These are phyloP conservation scores for Poecilia velifera DNA, from an alignment of 2,797 vertebrate genomes.

Conservation along the genomic window DNA sequence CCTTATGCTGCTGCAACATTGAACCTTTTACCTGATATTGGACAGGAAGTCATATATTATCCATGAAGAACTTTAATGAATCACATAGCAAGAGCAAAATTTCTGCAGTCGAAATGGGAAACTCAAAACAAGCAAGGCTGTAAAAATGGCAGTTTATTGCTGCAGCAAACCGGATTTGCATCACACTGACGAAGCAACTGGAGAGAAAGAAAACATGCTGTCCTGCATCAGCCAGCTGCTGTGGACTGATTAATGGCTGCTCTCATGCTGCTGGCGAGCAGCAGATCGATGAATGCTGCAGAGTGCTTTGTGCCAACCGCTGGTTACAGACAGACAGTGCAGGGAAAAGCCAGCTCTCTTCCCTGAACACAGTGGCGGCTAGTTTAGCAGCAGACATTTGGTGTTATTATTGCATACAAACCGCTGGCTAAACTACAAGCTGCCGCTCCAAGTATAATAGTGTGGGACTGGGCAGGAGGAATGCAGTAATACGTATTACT, in stretches of 20 bases:
- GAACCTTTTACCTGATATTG: background rate
- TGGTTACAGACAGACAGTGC: constrained; percentile 42
- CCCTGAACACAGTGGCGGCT: background rate
- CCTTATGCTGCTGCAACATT: background rate
- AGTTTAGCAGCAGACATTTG: constrained; percentile 45
- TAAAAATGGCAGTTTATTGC: background rate
- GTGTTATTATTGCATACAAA: constrained; percentile 30
- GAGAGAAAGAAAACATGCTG: constrained; percentile 4
- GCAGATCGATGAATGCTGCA: constrained; percentile 46
- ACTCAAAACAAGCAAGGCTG: background rate
- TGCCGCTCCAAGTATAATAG: constrained; percentile 15
- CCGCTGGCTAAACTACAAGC: constrained; percentile 28
- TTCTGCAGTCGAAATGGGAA: background rate
- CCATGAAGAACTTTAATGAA: background rate
- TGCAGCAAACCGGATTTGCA: background rate
- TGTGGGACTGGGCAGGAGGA: background rate
- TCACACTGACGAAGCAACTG: background rate
- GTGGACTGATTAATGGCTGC: constrained; percentile 46
- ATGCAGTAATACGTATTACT: background rate
- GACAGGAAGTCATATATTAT: background rate
- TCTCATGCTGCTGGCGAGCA: constrained; percentile 33
- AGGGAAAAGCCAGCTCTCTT: background rate
- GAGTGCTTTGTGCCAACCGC: constrained; percentile 9
- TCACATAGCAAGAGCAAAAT: background rate
- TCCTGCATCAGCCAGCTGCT: constrained; percentile 14